Evolutionary conservation across 2,113 vertebrate genomes (phyloP), one percentile per base, ranked within the genome.

Genomic region (Philantomba maxwellii): DNA sequence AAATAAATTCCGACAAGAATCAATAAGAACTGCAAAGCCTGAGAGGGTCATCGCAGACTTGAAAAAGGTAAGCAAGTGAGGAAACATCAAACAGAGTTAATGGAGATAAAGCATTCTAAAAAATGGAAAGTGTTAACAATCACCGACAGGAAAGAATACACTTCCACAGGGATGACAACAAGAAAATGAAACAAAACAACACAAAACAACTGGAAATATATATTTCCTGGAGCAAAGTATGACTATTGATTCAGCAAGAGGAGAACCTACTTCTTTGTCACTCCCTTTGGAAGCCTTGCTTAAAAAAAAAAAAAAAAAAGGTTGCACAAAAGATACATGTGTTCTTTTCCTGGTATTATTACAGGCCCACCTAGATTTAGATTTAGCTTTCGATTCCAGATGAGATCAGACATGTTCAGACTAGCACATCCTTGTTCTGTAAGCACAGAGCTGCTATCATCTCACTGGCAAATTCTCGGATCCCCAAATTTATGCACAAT

Each of bases 321-420:
- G 96, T 95, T 98, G 97, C 98, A 98, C 98, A 98, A 98, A 98
- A 98, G 98, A 98, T 97, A 98, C 97, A 98, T 98, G 97, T 98
- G 98, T 98, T 98, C 97, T 96, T 98, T 98, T 98, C 95, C 5
- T 90, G 97, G 97, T 55, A 45, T 98, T 97, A 97, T 98, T 95
- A 96, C n/a, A 98, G 98, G 98, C 98, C 98, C 95, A 98, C 98
- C 98, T 97, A 97, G 98, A 98, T 97, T 98, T 98, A 98, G 98
- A 98, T 97, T 98, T 98, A 98, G 98, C 98, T 98, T 98, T 98
- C 96, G 80, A 97, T 98, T 98, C 97, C 98, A 98, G 98, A 98
- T 98, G 98, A 98, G 97, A 98, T 96, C 97, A 98, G 95, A 53
- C 98, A 98, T 98, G 97, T 97, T 97, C 97, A 98, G 97, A 97